Evolutionary conservation across 1,140 invertebrate species (phyloP).

Genomic region (Homarus americanus): DNA sequence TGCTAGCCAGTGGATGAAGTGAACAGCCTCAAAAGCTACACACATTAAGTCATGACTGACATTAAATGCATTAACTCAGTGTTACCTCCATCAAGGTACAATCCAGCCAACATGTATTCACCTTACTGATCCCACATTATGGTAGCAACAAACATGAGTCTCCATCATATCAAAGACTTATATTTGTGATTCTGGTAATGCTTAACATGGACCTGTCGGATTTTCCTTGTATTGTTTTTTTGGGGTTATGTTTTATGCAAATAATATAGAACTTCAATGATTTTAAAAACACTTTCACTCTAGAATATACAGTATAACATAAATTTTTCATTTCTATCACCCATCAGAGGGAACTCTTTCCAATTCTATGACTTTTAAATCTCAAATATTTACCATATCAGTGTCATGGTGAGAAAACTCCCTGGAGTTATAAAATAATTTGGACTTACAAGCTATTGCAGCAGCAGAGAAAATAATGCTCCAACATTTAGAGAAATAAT

Average conservation of each 20-base stretch:
- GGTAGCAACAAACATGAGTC: neutral
- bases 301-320: neutral
- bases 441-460: slow-evolving; percentile 13
- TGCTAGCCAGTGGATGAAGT: slow-evolving; percentile 13
- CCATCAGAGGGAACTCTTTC: neutral
- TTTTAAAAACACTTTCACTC: neutral
- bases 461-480: slow-evolving; percentile 5
- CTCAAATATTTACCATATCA: neutral
- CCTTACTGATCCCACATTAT: neutral
- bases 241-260: neutral
- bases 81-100: neutral
- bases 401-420: slow-evolving; percentile 13
- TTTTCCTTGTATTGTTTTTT: neutral
- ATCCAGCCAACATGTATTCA: slow-evolving; percentile 9
- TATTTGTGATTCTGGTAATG: neutral
- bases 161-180: neutral
- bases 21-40: slow-evolving; percentile 17
- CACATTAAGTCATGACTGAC: slow-evolving; percentile 5
- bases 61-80: slow-evolving; percentile 11
- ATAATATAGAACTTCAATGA: neutral
- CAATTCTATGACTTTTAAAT: neutral
- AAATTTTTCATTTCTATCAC: neutral
- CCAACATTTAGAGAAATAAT: neutral
- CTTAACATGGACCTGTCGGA: neutral
- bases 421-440: neutral